Evolutionary conservation across 2,797 vertebrate species (phyloP).

Genomic region (Sandelia bainsii): DNA sequence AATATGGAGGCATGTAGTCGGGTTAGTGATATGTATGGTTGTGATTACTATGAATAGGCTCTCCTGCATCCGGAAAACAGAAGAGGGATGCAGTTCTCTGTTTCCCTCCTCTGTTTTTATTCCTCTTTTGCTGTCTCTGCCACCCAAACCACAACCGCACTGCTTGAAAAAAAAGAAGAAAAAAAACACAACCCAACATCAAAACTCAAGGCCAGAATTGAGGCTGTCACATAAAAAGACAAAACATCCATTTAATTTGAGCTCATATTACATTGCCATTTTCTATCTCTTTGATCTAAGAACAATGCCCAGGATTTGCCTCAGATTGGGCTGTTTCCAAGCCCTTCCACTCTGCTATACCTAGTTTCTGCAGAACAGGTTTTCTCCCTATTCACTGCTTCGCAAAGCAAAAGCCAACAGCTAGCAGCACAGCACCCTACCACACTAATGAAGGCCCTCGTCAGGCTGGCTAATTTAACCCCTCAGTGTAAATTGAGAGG

Average conservation of each 20-base stretch:
- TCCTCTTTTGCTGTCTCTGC: slow-evolving; percentile 5
- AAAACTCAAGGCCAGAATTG: slow-evolving; percentile 62
- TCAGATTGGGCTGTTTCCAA: slow-evolving; percentile 50
- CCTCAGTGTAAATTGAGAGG: slow-evolving; percentile 65
- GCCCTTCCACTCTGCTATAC: slow-evolving; percentile 32
- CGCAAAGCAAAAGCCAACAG: slow-evolving; percentile 30
- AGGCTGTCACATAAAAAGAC: slow-evolving; percentile 69
- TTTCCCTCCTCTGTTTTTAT: neutral
- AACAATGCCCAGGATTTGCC: slow-evolving; percentile 66
- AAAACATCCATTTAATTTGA: slow-evolving; percentile 68
- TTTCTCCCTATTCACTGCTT: slow-evolving; percentile 35
- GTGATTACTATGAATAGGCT: slow-evolving; percentile 40
- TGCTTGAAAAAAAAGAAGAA: slow-evolving; percentile 5
- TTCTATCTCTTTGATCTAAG: slow-evolving; percentile 68
- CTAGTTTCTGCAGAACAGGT: slow-evolving; percentile 63
- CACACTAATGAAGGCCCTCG: slow-evolving; percentile 66
- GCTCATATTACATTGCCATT: slow-evolving; percentile 67
- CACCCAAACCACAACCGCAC: slow-evolving; percentile 36
- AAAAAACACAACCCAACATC: slow-evolving; percentile 45
- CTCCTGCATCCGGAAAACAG: slow-evolving; percentile 22
- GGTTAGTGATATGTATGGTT: slow-evolving; percentile 41
- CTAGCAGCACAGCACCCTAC: slow-evolving; percentile 38
- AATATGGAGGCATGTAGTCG: slow-evolving; percentile 41
- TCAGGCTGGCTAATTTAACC: slow-evolving; percentile 67
- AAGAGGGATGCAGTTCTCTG: slow-evolving; percentile 5